These are phyloP conservation scores for Onthophagus sagittarius DNA, from an alignment of 2,888 invertebrate species.

Conservation along the genomic window DNA sequence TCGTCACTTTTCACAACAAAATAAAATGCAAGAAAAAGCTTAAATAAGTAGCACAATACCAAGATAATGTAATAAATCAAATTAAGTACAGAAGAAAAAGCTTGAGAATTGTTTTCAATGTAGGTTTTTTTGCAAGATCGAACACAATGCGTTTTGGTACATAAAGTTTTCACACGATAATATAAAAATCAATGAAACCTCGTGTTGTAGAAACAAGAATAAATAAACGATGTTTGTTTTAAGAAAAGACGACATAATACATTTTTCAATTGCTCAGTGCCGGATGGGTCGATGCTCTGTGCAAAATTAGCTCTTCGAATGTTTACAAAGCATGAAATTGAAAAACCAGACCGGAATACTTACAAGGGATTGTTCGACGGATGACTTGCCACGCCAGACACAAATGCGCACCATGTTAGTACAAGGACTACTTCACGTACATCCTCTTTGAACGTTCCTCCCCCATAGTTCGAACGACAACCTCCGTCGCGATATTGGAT, in stretches of 20 bases:
- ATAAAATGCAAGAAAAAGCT: too few relatives aligned
- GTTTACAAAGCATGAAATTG: slow-evolving; percentile 28
- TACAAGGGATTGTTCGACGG: not conserved
- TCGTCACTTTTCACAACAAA: too few relatives aligned
- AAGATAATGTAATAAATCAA: too few relatives aligned
- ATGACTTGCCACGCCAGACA: not conserved
- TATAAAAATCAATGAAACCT: not conserved
- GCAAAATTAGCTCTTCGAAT: slow-evolving; percentile 27
- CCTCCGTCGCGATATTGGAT: not conserved
- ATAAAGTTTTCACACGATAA: not conserved
- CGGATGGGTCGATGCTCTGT: not conserved
- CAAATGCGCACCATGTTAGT: not conserved
- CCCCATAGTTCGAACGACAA: not conserved
- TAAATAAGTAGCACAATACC: too few relatives aligned
- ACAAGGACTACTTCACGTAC: not conserved
- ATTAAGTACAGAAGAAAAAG: too few relatives aligned
- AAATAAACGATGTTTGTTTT: not conserved
- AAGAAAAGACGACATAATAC: not conserved
- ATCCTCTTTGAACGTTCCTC: not conserved
- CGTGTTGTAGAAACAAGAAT: not conserved
- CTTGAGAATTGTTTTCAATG: too few relatives aligned
- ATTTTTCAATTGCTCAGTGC: not conserved
- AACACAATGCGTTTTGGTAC: too few relatives aligned
- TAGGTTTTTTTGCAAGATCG: too few relatives aligned
- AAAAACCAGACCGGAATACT: slow-evolving; percentile 23